A percentile compares a stretch with the other conserved stretches of the same genome.
Evolutionary conservation across 2,113 vertebrate genomes (phyloP).

Genomic region (Solea solea): DNA sequence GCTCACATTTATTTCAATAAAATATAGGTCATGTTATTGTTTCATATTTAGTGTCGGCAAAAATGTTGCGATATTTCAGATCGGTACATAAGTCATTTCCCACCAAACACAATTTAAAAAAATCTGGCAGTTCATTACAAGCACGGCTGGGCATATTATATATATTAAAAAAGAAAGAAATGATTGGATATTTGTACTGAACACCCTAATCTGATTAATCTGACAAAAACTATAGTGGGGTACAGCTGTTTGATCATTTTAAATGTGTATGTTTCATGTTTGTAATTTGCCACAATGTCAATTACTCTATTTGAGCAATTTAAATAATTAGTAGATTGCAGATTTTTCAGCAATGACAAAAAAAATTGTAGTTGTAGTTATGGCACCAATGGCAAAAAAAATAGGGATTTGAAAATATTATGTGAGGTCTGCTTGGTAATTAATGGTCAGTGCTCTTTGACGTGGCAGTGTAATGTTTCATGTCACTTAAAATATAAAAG

Average conservation of each 20-base stretch:
- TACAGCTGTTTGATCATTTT: too few species aligned
- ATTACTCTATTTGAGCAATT: too few species aligned
- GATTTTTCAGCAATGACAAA: neutral
- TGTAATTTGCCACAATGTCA: neutral
- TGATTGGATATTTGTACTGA: neutral
- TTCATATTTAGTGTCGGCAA: too few species aligned
- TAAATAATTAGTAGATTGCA: too few species aligned
- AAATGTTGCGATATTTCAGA: too few species aligned
- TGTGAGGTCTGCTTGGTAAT: neutral
- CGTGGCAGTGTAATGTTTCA: neutral
- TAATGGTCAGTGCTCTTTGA: constrained; percentile 9
- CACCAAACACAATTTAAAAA: too few species aligned
- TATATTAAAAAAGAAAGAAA: neutral
- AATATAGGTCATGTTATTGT: too few species aligned
- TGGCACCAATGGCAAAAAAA: neutral
- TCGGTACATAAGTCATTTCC: too few species aligned
- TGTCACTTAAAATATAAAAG: neutral
- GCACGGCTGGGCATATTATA: too few species aligned
- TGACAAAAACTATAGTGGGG: neutral
- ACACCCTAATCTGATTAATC: neutral
- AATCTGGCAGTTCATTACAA: neutral
- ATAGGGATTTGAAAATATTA: neutral
- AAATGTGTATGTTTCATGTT: neutral
- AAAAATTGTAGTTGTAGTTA: neutral
- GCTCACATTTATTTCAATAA: too few species aligned